A percentile compares a stretch with the other conserved stretches of the same genome.
These are phyloP conservation scores for Gallinago jamesoni DNA, from an alignment of 2,113 vertebrate species.

Conservation along the genomic window DNA sequence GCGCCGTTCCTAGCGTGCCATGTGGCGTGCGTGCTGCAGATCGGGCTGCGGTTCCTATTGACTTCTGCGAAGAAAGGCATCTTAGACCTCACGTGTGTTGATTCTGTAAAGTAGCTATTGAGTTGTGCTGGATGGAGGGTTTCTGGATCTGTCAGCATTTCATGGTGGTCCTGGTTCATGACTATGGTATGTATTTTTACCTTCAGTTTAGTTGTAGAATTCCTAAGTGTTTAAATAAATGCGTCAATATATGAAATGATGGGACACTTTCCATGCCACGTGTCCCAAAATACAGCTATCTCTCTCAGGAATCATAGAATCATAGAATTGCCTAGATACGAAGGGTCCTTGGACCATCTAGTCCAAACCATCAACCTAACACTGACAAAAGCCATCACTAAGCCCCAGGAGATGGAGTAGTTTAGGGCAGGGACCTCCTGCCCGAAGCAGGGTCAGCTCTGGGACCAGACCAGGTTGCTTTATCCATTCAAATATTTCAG, in stretches of 20 bases:
- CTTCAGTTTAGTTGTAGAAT: background rate
- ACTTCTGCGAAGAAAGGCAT: background rate
- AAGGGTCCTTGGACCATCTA: too few species aligned
- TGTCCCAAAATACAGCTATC: background rate
- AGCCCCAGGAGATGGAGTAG: background rate
- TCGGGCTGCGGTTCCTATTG: background rate
- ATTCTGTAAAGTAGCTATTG: background rate
- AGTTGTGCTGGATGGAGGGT: background rate
- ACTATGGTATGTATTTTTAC: rapidly evolving
- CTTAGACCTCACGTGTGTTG: background rate
- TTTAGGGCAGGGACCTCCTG: background rate
- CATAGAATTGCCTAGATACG: too few species aligned
- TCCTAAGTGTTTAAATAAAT: background rate
- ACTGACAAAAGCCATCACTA: background rate
- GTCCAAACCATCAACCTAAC: too few species aligned
- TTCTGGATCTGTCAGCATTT: too few species aligned
- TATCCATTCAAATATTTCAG: background rate
- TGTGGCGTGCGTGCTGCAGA: background rate
- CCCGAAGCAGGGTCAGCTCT: background rate
- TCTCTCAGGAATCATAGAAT: background rate
- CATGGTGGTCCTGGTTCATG: background rate
- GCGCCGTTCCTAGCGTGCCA: background rate
- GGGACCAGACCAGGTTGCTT: background rate
- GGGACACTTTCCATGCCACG: rapidly evolving
- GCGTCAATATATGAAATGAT: rapidly evolving